These are phyloP conservation scores for Asarcornis scutulata DNA, from an alignment of 2,113 vertebrate genomes.

Conservation along the genomic window DNA sequence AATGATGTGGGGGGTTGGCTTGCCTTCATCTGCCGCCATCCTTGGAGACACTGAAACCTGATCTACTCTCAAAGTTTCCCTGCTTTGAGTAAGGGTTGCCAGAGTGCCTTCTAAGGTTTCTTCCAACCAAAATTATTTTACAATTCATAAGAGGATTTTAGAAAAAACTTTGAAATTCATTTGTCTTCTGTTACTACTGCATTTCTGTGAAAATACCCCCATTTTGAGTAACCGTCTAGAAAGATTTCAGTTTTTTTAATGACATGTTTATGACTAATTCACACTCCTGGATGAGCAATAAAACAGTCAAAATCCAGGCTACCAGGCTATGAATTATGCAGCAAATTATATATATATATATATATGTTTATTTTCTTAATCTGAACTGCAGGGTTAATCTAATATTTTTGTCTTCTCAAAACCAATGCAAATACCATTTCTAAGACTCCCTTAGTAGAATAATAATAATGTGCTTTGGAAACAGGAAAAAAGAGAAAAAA, in stretches of 20 bases:
- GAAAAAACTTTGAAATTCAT: background rate
- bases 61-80: background rate
- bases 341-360: background rate
- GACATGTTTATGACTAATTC: background rate
- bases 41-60: background rate
- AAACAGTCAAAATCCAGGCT: background rate
- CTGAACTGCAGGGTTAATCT: background rate
- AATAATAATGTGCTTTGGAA: background rate
- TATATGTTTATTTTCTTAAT: background rate
- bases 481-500: constrained; percentile 31
- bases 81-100: background rate
- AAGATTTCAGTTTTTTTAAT: background rate
- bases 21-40: background rate
- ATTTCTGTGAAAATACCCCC: background rate
- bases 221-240: background rate
- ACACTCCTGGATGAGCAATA: background rate
- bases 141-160: background rate
- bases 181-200: background rate
- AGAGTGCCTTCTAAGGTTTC: background rate
- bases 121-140: background rate
- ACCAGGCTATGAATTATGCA: background rate
- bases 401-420: background rate
- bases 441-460: background rate
- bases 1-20: background rate
- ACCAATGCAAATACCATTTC: background rate